Base-by-base conservation (phyloP, 2,113 vertebrate genomes). In the Gavialis gangeticus region DNA sequence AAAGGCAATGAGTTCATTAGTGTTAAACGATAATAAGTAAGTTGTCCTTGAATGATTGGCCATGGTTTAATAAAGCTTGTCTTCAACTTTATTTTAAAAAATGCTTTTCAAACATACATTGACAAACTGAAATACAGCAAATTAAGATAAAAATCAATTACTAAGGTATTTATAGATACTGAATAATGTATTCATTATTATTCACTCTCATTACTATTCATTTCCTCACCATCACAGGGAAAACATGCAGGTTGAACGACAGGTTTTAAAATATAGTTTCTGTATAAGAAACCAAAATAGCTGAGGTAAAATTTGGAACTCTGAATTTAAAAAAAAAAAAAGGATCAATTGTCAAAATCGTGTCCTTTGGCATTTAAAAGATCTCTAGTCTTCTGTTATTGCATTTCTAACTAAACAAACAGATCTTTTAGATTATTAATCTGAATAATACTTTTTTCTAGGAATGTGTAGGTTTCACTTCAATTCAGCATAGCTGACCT, bases 231-330 rank as follows among this genome's bases (percentile, higher is more conserved):
- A 10, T 93, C 96, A 95, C 90, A 91, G 92, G 46, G 55, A 94
- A 96, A 97, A 87, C 95, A 81, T 25, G 67, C 87, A 17, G 80
- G n/a, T 12, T 91, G 89, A 96, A 75, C 91, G 97, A 93, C 94
- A 97, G 94, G 77, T 96, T 97, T 93, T 93, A 58, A 96, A 97
- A 96, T 91, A 90, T 93, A 95, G 94, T 95, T 95, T 88, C 22
- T 92, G 86, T 77, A 67, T 90, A 77, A 92, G 82, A 93, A 95
- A 95, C 57, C 64, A 89, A 93, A 97, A 97, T 59, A 97, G 77
- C 81, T 64, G 77, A 93, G 67, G 89, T 62, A 91, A 91, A 25
- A 9, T 27, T 37, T 79, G 78, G 46, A 87, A 58, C 94, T 88
- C 46, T 18, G 1, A 88, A 87, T 94, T 89, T 5, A 12, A 79